These are phyloP conservation scores for Nematostella vectensis DNA, from an alignment of 92 coral and sea anemone genomes.

Conservation along the genomic window DNA sequence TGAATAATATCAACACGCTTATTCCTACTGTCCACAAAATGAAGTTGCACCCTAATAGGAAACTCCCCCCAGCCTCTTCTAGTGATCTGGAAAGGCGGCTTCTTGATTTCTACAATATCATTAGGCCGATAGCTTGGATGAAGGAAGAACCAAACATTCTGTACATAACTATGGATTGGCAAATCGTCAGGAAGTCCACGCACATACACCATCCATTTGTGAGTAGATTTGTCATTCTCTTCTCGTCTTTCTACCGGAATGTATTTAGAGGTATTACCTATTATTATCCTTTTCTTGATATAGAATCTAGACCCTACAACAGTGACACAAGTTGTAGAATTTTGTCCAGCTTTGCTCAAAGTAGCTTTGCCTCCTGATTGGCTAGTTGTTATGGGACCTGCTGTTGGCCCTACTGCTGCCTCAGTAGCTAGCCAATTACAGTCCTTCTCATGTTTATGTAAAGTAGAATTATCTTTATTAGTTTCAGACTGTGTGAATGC, in stretches of 20 bases:
- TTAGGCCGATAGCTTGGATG: constrained; percentile 99
- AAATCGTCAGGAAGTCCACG: constrained; percentile 90
- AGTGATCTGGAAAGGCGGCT: constrained; percentile 90
- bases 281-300: constrained; percentile 74
- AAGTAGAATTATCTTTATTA: too few species aligned
- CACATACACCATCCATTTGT: constrained; percentile 99
- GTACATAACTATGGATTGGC: constrained; percentile 51
- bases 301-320: constrained; percentile 79
- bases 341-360: too few species aligned
- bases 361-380: too few species aligned
- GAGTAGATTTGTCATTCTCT: constrained; percentile 88
- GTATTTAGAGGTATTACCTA: constrained; percentile 96
- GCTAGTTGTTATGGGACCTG: too few species aligned
- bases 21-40: constrained; percentile 81
- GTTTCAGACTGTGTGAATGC: too few species aligned
- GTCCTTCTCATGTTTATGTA: too few species aligned
- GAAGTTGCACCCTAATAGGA: constrained; percentile 92
- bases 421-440: too few species aligned
- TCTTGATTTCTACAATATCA: constrained; percentile 90
- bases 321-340: too few species aligned
- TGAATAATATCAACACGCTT: constrained; percentile 92
- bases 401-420: too few species aligned
- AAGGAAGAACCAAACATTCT: constrained; percentile 96
- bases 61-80: constrained; percentile 99
- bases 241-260: constrained; percentile 83